phyloP scores from a whole-genome alignment of 2,797 vertebrate genomes.

The Onychomys torridus region DNA sequence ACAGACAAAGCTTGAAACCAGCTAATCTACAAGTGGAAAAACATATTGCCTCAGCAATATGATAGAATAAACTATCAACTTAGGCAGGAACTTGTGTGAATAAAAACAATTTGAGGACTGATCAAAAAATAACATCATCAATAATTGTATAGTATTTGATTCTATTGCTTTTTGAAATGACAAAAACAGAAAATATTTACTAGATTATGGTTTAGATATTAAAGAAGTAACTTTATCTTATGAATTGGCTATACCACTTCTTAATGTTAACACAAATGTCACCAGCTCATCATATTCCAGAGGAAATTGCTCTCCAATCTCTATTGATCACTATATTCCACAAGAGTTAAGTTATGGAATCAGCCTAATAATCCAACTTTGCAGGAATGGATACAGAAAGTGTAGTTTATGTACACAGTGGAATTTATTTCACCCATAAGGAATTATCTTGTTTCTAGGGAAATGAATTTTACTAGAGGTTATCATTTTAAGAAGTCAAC shows the following conservation, averaged over 20 bases:
- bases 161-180: not conserved
- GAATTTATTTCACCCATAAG: not conserved
- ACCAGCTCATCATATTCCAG: too few species aligned
- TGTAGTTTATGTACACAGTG: not conserved
- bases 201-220: not conserved
- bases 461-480: not conserved
- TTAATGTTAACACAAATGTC: too few species aligned
- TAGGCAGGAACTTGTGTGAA: not conserved
- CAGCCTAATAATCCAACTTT: not conserved
- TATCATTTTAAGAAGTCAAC: not conserved
- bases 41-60: not conserved
- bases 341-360: not conserved
- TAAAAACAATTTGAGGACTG: not conserved
- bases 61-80: not conserved
- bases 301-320: not conserved
- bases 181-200: not conserved
- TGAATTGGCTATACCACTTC: not conserved
- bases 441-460: not conserved
- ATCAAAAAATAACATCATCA: not conserved
- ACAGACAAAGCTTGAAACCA: not conserved
- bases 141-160: not conserved
- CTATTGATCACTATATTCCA: not conserved
- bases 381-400: not conserved
- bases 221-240: not conserved
- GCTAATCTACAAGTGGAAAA: not conserved